Evolutionary conservation across 2,113 vertebrate species (phyloP), one percentile per base, ranked within the genome.

Genomic region (Larimichthys crocea): DNA sequence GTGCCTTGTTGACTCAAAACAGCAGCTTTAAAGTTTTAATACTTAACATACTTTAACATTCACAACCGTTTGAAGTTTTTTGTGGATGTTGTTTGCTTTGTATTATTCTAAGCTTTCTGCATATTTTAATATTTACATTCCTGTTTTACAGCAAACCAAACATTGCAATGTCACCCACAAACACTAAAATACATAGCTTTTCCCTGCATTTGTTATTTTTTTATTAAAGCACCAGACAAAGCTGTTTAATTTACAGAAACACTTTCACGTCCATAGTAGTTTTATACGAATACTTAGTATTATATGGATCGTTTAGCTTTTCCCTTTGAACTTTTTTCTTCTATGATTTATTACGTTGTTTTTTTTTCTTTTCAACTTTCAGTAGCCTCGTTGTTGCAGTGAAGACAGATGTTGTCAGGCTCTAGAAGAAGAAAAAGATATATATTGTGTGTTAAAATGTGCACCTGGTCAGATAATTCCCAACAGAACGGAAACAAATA

Each of bases 261-360:
- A 6, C 12, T 40, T 16, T 48, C 35, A n/a, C 55, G 68, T 59
- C 56, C 24, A 71, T 3, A n/a, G 44, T 16, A 49, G 26, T 83
- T 79, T 62, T 44, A 57, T 46, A 46, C 24, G 15, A 7, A 80
- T 49, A 11, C 50, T 80, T 76, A 57, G 4, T 26, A 44, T 71
- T 50, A 77, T 60, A 56, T 22, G 68, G 31, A 8, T 77, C 62
- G 77, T 77, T 77, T 64, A 48, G n/a, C 19, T 10, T 31, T n/a
- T 50, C 60, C 0, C 44, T 55, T 64, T 76, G 50, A 71, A 65
- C 26, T 62, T 57, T 67, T 74, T 16, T 2, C 0, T 55, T 56
- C 22, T 29, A 10, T 52, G 46, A 68, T 68, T 75, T 44, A 52
- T 50, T 53, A 20, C 16, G 12, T 7, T 19, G n/a, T 31, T 20